Evolutionary conservation across 37 sponge, comb jelly and placozoan species (phyloP), one percentile per base, ranked within the genome.

Genomic region (Crambe crambe): DNA sequence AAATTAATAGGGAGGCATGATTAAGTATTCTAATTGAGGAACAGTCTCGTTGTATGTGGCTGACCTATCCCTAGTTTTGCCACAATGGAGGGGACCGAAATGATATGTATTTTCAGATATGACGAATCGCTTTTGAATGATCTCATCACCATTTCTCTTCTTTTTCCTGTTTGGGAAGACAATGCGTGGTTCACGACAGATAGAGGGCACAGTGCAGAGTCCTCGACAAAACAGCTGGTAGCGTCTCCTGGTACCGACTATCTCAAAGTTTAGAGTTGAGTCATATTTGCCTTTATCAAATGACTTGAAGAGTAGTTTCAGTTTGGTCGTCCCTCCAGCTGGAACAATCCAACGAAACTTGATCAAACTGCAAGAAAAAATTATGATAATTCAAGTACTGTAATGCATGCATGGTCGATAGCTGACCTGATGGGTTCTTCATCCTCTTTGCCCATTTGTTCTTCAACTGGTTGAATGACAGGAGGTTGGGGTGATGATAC

Each of bases 221-320:
- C 99, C 99, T 60, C 97, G 77, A 64, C 99, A 96, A 79, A 88
- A 96, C 35, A 98, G 93, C 71, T 96, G 92, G 65, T 94, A 92
- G 23, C 86, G 54, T 23, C 90, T 85, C 29, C 85, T 64, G 18
- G 97, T 96, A 27, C 99, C 99, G 29, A 87, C 80, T 22, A 96
- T 83, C 81, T 98, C 99, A 83, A 98, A 98, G 42, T 94, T 94
- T 26, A 98, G 68, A 25, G 90, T 95, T 21, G 84, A 78, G 88
- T 98, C 38, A 68, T 68, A 38, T 91, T 94, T 58, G 56, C 74
- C 31, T 93, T 94, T 65, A 88, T 98, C 35, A 61, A 96, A 15
- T 38, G 79, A 42, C 85, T 91, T 22, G 90, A 95, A 44, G 71
- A 84, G 56, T 80, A 88, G 69, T 89, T 95, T 72, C 95, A 95